Base-by-base conservation (phyloP, 2,888 invertebrate genomes). In the Ectobius pallidus region DNA sequence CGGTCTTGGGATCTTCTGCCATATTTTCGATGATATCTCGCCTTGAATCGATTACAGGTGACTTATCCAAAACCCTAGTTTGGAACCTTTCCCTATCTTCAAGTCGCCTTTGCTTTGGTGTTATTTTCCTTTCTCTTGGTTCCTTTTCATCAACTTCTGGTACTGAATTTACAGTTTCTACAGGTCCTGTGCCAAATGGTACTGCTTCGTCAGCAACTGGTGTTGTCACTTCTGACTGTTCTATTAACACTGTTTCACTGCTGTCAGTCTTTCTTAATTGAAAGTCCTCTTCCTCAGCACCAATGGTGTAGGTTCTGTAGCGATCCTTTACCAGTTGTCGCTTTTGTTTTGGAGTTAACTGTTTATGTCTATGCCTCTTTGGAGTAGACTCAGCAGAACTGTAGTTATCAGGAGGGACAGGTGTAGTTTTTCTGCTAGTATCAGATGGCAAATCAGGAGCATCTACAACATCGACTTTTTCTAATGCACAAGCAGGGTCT, bases 251-350 rank as follows among this genome's bases (percentile, higher is more conserved):
- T 55, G 44, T 75, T 74, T 77, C 75, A 68, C 73, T 76, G 61
- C 67, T 69, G 11, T 52, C 22, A 52, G 1, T 9, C 22, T 52
- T 11, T 25, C 25, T 52, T 18, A 18, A 9, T 11, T 18, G 3
- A 1, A 49, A 3, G 22, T 67, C 42, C 62, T 74, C 73, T 62
- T 79, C 80, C 69, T 84, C 84, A 0, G 87, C 90, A 0, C 89
- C 90, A 49, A 94, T 92, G 0, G 93, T 94, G 80, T 94, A 95
- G 0, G 94, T 95, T 80, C 91, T 92, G 80, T 79, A 81, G 27
- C 95, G 88, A 78, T 95, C 93, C 80, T 92, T 92, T 1, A 91
- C 88, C 44, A 91, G 82, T 77, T 89, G 89, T 49, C 94, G 85
- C 79, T 91, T 91, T 80, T 94, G 93, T 81, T 92, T 94, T 0